phyloP scores from a whole-genome alignment of 2,888 invertebrate species.

The Iphiclides podalirius region DNA sequence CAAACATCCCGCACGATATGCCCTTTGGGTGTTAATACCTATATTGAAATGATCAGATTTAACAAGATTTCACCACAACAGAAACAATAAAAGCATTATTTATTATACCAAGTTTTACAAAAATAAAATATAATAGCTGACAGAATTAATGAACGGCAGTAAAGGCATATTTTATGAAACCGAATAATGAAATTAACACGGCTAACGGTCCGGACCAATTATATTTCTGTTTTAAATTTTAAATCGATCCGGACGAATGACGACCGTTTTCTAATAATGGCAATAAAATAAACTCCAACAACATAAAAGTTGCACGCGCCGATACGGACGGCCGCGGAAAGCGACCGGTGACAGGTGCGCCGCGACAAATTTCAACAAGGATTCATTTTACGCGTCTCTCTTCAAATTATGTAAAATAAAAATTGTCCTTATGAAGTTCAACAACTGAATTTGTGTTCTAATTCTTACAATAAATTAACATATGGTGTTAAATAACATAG shows the following conservation, averaged over 20 bases:
- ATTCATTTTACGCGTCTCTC: conserved; percentile 48
- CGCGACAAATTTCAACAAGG: conserved; percentile 54
- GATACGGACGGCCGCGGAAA: conserved; percentile 49
- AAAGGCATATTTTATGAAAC: too few species aligned
- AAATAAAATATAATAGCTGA: not conserved
- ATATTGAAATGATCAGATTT: too few species aligned
- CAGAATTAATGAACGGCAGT: too few species aligned
- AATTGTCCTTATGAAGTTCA: not conserved
- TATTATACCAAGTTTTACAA: not conserved
- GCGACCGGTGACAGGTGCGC: conserved; percentile 71
- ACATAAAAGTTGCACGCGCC: conserved; percentile 57
- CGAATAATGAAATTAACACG: too few species aligned
- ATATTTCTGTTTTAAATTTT: conserved; percentile 2
- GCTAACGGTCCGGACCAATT: not conserved
- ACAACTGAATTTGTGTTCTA: too few species aligned
- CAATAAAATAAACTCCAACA: conserved; percentile 10
- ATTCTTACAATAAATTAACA: too few species aligned
- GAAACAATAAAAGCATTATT: not conserved
- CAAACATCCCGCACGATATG: too few species aligned
- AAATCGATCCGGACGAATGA: conserved; percentile 1
- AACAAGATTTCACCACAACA: not conserved
- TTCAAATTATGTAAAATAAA: conserved; percentile 2
- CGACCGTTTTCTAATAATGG: conserved; percentile 18
- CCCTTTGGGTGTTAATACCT: too few species aligned
- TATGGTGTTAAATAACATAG: too few species aligned